Conservation (phyloP, 2,888 invertebrate genomes). For the Trilocha varians region DNA sequence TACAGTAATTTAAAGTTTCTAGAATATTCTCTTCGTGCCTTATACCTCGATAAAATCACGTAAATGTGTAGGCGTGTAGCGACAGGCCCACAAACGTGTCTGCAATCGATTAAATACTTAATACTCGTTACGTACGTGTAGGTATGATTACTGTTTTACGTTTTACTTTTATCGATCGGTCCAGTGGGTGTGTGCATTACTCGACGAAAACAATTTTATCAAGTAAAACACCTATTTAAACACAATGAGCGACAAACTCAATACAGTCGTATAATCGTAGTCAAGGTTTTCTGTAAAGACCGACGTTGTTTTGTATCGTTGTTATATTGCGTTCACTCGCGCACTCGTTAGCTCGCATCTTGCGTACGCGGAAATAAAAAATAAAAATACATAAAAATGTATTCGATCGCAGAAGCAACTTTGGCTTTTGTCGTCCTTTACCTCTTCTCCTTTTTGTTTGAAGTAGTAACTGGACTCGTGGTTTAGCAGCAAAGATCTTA, state of each 20-base stretch:
- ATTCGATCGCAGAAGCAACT: conserved; percentile 64
- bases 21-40: no score
- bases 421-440: conserved; percentile 60
- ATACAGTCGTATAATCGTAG: conserved; percentile 27
- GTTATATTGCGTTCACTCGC: conserved; percentile 46
- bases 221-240: not conserved
- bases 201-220: not conserved
- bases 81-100: not conserved
- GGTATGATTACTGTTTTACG: not conserved
- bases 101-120: not conserved
- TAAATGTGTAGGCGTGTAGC: not conserved
- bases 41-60: no score
- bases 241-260: conserved; percentile 1
- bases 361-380: conserved; percentile 11
- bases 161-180: conserved; percentile 2
- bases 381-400: conserved; percentile 44
- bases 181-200: conserved; percentile 8
- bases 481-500: conserved; percentile 30
- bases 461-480: conserved; percentile 61
- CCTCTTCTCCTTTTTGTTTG: conserved; percentile 61
- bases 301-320: conserved; percentile 35
- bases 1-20: no score
- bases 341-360: conserved; percentile 33
- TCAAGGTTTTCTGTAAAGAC: conserved; percentile 45
- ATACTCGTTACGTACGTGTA: not conserved